Conservation (phyloP, 2,113 vertebrate genomes). For the Empidonax alnorum region DNA sequence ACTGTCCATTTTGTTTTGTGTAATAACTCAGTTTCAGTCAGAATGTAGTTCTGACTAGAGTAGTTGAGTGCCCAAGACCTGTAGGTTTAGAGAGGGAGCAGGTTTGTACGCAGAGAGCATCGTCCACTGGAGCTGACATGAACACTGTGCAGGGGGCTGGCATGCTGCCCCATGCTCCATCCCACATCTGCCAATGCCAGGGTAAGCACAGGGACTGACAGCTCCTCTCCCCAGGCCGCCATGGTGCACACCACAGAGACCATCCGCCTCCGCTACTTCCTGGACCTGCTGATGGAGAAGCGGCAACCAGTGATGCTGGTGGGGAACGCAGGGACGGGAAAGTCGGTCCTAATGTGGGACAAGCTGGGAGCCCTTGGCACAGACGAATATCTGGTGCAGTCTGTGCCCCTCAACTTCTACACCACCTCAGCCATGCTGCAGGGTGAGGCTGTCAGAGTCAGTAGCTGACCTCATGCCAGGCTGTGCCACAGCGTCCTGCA, state of each 20-base stretch:
- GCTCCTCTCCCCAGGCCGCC: slow-evolving; percentile 62
- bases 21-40: neutral
- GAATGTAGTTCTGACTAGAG: neutral
- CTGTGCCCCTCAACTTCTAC: slow-evolving; percentile 83
- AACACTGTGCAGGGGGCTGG: neutral
- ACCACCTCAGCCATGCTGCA: slow-evolving; percentile 83
- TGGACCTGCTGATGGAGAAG: slow-evolving; percentile 79
- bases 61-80: neutral
- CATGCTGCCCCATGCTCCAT: accelerated
- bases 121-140: neutral
- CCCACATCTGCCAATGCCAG: neutral
- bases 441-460: slow-evolving; percentile 40
- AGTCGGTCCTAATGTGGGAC: slow-evolving; percentile 77
- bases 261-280: slow-evolving; percentile 75
- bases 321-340: slow-evolving; percentile 78
- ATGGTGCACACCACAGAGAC: slow-evolving; percentile 80
- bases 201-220: neutral
- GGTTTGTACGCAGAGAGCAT: neutral
- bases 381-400: slow-evolving; percentile 72
- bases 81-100: neutral
- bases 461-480: accelerated
- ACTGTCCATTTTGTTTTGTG: neutral
- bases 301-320: slow-evolving; percentile 80
- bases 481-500: accelerated
- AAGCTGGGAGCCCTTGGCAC: slow-evolving; percentile 68